A percentile compares a stretch with the other conserved stretches of the same genome.
Conservation (phyloP, 2,888 invertebrate species). For the Hydroisotoma schaefferi region DNA sequence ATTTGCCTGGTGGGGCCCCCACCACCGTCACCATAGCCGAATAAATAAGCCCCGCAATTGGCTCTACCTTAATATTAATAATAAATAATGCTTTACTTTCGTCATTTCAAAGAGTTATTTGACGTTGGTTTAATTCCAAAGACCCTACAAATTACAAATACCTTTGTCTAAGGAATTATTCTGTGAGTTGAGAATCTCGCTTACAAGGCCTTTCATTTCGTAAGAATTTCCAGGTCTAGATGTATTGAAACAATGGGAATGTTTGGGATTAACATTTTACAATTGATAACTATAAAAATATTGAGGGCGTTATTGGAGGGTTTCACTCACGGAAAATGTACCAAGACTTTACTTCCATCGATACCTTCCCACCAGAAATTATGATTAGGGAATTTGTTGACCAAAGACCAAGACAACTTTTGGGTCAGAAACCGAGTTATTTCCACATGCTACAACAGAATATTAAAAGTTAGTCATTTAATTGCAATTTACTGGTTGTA, state of each 20-base stretch:
- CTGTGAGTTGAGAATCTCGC: constrained; percentile 51
- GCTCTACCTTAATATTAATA: no score
- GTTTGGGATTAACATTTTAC: no score
- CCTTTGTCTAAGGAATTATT: constrained; percentile 56
- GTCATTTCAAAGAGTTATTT: no score
- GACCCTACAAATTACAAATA: no score
- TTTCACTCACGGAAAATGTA: constrained; percentile 59
- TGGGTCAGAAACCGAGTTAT: constrained; percentile 56
- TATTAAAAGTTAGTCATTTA: no score
- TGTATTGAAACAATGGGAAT: no score
- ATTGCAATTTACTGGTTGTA: no score
- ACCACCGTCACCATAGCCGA: constrained; percentile 58
- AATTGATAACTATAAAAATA: no score
- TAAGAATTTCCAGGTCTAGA: constrained; percentile 53
- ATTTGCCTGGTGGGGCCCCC: constrained; percentile 57
- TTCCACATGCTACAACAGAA: constrained; percentile 51
- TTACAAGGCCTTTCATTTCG: no score
- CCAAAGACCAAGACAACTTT: constrained; percentile 57
- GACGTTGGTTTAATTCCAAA: no score
- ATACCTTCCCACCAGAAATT: constrained; percentile 55
- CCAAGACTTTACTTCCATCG: constrained; percentile 51
- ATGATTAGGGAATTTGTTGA: constrained; percentile 57
- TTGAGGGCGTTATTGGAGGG: no score
- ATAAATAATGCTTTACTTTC: no score
- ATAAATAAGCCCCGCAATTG: constrained; percentile 53